A percentile compares a stretch with the other conserved stretches of the same genome.
phyloP scores from a whole-genome alignment of 2,113 vertebrate species.

The Melierax canorus region DNA sequence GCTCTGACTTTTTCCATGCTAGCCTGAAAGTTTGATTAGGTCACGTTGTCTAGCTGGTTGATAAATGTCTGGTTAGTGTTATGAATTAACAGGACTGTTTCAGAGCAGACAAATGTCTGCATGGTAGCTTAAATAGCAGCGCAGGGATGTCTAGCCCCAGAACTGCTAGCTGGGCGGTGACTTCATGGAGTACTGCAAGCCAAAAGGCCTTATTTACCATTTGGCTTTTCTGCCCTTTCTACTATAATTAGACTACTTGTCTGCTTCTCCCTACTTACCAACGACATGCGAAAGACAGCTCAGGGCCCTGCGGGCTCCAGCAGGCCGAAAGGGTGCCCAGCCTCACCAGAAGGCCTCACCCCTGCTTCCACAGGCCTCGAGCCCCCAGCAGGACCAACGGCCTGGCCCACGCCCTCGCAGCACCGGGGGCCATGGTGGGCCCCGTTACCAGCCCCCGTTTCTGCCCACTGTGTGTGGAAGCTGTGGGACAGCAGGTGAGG shows the following conservation, averaged over 20 bases:
- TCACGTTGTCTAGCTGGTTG: not conserved
- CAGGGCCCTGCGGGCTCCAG: not conserved
- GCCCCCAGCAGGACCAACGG: fast-evolving
- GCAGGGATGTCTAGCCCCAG: not conserved
- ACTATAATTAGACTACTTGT: not conserved
- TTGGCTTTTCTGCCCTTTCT: not conserved
- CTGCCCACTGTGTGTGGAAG: fast-evolving
- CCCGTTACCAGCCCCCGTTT: fast-evolving
- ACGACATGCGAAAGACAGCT: fast-evolving
- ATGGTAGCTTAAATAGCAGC: not conserved
- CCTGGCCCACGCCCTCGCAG: too few species aligned
- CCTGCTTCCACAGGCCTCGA: not conserved
- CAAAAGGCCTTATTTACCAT: not conserved
- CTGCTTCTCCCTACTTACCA: not conserved
- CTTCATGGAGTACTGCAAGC: not conserved
- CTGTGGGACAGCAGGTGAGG: fast-evolving
- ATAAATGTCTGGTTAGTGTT: not conserved
- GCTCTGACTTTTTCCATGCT: not conserved
- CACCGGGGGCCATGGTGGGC: fast-evolving
- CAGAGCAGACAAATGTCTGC: not conserved
- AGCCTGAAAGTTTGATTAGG: not conserved
- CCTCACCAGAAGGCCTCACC: too few species aligned
- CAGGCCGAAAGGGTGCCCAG: not conserved
- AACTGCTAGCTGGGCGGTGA: not conserved
- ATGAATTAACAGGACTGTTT: not conserved